phyloP scores from a whole-genome alignment of 2,888 invertebrate species.

The Calameuta filiformis region DNA sequence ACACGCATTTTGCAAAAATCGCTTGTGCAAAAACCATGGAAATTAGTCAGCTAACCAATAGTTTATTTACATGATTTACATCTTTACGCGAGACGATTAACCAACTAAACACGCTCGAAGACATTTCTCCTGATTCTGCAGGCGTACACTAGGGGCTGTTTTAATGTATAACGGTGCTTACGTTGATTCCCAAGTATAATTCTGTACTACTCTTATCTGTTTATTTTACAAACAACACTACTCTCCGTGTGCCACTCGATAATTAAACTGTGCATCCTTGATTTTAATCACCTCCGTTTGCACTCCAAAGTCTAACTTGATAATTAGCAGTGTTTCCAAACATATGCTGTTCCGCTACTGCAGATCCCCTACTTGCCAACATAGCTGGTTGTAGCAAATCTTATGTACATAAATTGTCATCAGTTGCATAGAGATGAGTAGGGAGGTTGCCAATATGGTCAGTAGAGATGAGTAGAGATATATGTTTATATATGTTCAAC shows the following conservation, averaged over 20 bases:
- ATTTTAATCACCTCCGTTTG: not conserved
- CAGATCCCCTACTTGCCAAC: not conserved
- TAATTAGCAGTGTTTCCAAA: not conserved
- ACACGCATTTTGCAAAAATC: constrained; percentile 46
- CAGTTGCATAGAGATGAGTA: too few relatives aligned
- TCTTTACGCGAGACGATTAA: constrained; percentile 41
- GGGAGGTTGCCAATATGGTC: too few relatives aligned
- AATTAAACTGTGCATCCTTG: not conserved
- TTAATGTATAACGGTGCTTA: not conserved
- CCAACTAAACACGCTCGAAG: constrained; percentile 40
- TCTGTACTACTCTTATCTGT: not conserved
- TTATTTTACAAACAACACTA: not conserved
- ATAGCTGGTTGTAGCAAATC: not conserved
- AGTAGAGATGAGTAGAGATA: too few relatives aligned
- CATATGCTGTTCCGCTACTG: not conserved
- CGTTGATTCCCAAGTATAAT: not conserved
- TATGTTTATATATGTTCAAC: too few relatives aligned
- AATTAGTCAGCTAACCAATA: constrained; percentile 52
- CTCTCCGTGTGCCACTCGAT: not conserved
- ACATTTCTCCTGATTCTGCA: constrained; percentile 48
- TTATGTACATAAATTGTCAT: too few relatives aligned
- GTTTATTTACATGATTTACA: constrained; percentile 60
- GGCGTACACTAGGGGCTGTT: constrained; percentile 1
- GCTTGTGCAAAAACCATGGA: constrained; percentile 9
- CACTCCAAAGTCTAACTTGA: not conserved